Evolutionary conservation across 2,888 invertebrate genomes (phyloP), one percentile per base, ranked within the genome.

Genomic region (Cephus runcator): DNA sequence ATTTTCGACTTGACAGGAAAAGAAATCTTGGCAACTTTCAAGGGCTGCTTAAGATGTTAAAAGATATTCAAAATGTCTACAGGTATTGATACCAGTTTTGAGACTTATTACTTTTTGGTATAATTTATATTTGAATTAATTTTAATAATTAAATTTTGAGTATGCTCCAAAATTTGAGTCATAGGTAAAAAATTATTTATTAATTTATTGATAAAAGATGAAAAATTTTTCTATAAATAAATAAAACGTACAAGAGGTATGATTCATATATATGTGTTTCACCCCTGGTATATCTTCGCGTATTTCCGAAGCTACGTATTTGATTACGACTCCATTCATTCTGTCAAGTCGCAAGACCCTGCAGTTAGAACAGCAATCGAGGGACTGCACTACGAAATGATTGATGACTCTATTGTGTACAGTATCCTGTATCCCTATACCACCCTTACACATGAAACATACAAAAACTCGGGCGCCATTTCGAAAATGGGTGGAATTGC

Each of bases 341-440:
- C 79, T 81, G 75, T 79, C 34, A 34, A 75, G 77, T 81, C 80
- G 78, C 81, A 80, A 78, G 73, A 69, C 71, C 78, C 69, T 81
- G 83, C 86, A 86, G 88, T 87, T 87, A 85, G 85, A 87, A 80
- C 86, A 85, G 89, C 90, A 87, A 89, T 89, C 89, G 88, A 88
- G 87, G 85, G 82, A 87, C 88, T 90, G 88, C 88, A 87, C 85
- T 87, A 86, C 87, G 84, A 89, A 89, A 91, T 91, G 91, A 91
- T 91, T 88, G 91, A 91, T 91, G 90, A 90, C 90, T 91, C 90
- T 87, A 91, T 91, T 91, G 91, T 91, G 87, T 85, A 85, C 83
- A 73, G 86, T 82, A 85, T 85, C 75, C 34, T 69, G 36, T 40
- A 68, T 68, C n/a, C 36, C 36, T 31, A 69, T 31, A 30, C 36